Evolutionary conservation across 2,888 invertebrate genomes (phyloP), one percentile per base, ranked within the genome.

Genomic region (Campoplex nolae): DNA sequence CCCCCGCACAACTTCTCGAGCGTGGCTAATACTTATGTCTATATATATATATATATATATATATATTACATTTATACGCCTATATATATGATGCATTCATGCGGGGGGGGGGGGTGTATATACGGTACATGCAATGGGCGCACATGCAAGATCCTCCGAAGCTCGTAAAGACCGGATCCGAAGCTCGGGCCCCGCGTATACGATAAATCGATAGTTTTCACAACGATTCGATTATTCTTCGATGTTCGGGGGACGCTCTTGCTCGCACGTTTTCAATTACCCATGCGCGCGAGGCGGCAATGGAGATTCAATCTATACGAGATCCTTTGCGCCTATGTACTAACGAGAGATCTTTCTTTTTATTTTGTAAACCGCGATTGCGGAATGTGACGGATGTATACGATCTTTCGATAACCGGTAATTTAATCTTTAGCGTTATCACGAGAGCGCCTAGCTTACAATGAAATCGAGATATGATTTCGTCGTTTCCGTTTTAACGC

Each of bases 161-260:
- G 79, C 84, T 80, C 84, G 84, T 79, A 84, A 84, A 84, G 79
- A 84, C 80, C 80, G 70, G 58, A 84, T 84, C 79, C 78, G 62
- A 71, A 71, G 77, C 16, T 45, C 18, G 35, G 67, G 45, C 23
- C 56, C 23, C 42, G 78, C 23, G 23, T 23, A 23, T 51, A 58
- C 68, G 75, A 23, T 84, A 67, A 23, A 79, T 84, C 79, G 79
- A 84, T 84, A 75, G 75, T 84, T 84, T 80, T 80, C 62, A 28
- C 84, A 84, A 71, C 84, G 80, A 84, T 75, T 79, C 80, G 80
- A 84, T 84, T 84, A 84, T 84, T 84, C 74, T 58, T 28, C 23
- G 35, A 45, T 48, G 58, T 38, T 18, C 18, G 73, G 28, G 38
- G 38, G 38, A 38, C 4, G 6, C 23, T 23, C 23, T 23, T 23